Conservation (phyloP, 2,113 vertebrate genomes). For the Hepsetus odoe region DNA sequence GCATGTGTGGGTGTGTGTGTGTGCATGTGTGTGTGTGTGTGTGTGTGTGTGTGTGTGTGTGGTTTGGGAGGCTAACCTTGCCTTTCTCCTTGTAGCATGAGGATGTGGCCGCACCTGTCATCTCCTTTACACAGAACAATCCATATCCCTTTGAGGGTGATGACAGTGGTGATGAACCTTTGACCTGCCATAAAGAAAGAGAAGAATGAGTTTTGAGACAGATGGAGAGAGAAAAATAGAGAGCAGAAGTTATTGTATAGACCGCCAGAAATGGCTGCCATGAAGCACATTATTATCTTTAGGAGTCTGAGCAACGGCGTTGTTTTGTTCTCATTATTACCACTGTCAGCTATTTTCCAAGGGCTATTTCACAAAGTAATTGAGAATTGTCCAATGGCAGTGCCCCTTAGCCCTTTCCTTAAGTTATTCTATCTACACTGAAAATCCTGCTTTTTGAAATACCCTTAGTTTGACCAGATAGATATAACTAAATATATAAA, state of each 20-base stretch:
- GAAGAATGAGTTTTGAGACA: neutral
- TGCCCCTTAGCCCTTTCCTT: too few species aligned
- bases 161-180: conserved; percentile 37
- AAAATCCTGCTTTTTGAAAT: too few species aligned
- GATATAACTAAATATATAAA: too few species aligned
- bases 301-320: neutral
- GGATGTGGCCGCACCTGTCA: conserved; percentile 32
- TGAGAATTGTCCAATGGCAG: too few species aligned
- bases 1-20: conserved; percentile 7
- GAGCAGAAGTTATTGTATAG: neutral
- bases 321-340: too few species aligned
- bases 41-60: neutral
- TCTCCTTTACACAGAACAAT: conserved; percentile 39
- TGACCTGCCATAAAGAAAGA: conserved; percentile 24
- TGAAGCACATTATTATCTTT: neutral
- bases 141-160: conserved; percentile 35
- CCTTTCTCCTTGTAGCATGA: conserved; percentile 37
- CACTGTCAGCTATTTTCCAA: too few species aligned
- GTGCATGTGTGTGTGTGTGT: neutral
- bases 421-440: too few species aligned
- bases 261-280: neutral
- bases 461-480: too few species aligned
- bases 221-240: neutral
- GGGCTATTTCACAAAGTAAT: too few species aligned
- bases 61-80: conserved; percentile 36